Evolutionary conservation across 2,113 vertebrate genomes (phyloP).

Genomic region (Arenaria interpres): DNA sequence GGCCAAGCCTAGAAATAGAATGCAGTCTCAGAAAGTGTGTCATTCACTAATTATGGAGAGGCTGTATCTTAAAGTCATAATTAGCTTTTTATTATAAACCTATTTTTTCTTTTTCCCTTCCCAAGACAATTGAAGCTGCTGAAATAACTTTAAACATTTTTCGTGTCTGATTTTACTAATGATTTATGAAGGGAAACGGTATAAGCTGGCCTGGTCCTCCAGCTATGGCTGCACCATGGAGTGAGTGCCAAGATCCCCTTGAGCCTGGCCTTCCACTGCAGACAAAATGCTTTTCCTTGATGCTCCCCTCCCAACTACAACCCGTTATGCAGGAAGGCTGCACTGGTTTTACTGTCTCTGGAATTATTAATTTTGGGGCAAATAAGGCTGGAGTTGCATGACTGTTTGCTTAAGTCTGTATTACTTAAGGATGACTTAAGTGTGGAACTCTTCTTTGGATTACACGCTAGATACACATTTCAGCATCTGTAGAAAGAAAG

Average conservation of each 20-base stretch:
- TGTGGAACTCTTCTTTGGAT: background rate
- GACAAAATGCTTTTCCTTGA: background rate
- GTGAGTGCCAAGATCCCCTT: background rate
- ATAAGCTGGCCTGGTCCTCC: background rate
- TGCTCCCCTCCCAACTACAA: background rate
- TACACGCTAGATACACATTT: background rate
- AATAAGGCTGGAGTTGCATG: background rate
- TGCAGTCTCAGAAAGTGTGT: slow-evolving; percentile 29
- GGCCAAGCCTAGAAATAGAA: slow-evolving; percentile 9
- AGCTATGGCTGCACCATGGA: background rate
- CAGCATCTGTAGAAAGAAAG: background rate
- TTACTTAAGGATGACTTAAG: background rate
- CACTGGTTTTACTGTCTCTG: background rate
- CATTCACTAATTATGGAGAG: slow-evolving; percentile 17
- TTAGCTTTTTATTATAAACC: background rate
- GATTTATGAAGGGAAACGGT: background rate
- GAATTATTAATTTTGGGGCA: background rate
- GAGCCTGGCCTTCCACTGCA: background rate
- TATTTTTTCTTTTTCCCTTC: background rate
- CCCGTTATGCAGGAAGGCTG: background rate
- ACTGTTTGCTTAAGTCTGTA: background rate
- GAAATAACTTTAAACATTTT: background rate
- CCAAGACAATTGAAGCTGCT: background rate
- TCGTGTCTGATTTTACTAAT: background rate
- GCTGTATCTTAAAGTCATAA: background rate